Evolutionary conservation across 2,113 vertebrate species (phyloP).

Genomic region (Spea bombifrons): DNA sequence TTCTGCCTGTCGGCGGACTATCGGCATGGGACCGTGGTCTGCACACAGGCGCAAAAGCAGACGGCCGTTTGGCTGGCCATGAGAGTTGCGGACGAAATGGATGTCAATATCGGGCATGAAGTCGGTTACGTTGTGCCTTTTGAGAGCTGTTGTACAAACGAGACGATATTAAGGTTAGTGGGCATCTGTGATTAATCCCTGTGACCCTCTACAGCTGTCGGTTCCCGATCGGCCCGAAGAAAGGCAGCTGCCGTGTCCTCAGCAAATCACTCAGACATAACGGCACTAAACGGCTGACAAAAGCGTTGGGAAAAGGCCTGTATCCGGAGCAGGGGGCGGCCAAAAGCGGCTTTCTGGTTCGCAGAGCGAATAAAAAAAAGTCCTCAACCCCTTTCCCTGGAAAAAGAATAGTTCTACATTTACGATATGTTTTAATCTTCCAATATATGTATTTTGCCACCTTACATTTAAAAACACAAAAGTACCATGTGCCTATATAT

Average conservation of each 20-base stretch:
- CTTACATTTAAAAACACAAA: too few relatives aligned
- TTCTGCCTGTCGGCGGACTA: slow-evolving; percentile 82
- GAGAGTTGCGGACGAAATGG: slow-evolving; percentile 93
- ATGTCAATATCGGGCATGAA: slow-evolving; percentile 90
- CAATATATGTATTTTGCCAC: too few relatives aligned
- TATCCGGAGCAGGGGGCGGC: background rate
- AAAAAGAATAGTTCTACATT: too few relatives aligned
- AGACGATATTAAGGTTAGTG: slow-evolving; percentile 85
- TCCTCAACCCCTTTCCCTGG: too few relatives aligned
- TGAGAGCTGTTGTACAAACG: slow-evolving; percentile 84
- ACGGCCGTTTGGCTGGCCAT: slow-evolving; percentile 85
- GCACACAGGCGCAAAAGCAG: slow-evolving; percentile 80
- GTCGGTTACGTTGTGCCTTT: slow-evolving; percentile 88
- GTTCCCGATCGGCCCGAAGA: too few relatives aligned
- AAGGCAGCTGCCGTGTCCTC: background rate
- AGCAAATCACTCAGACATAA: background rate
- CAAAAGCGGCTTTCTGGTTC: background rate
- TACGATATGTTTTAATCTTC: too few relatives aligned
- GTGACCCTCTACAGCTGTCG: background rate
- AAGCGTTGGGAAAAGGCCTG: background rate
- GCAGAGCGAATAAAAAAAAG: too few relatives aligned
- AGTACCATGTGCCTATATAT: too few relatives aligned
- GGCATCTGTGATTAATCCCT: background rate
- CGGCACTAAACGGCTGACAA: background rate
- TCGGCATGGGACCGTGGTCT: slow-evolving; percentile 78